phyloP scores from a whole-genome alignment of 92 coral and sea anemone genomes.

The Paramuricea clavata region DNA sequence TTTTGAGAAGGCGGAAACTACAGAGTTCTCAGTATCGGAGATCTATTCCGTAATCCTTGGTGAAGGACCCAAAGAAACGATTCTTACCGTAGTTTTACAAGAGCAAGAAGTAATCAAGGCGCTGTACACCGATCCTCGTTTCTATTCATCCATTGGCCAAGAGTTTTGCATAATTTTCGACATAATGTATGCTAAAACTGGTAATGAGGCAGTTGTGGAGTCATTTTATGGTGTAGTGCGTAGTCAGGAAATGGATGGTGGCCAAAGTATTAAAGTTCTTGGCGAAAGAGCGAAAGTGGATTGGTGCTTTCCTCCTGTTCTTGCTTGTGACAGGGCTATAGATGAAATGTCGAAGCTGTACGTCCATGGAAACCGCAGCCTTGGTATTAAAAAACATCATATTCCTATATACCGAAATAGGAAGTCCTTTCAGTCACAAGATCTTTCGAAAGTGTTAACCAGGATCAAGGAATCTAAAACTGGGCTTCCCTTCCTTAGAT shows the following conservation, averaged over 20 bases:
- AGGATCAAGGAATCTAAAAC: conserved; percentile 7
- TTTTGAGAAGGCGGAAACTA: conserved; percentile 33
- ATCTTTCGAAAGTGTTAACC: conserved; percentile 2
- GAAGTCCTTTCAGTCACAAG: not conserved
- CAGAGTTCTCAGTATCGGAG: conserved; percentile 22
- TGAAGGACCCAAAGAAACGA: conserved; percentile 11
- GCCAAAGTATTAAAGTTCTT: conserved; percentile 39
- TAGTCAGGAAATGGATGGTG: conserved; percentile 27
- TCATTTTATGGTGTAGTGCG: conserved; percentile 7
- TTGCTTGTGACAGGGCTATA: conserved; percentile 22
- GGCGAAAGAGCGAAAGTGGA: not conserved
- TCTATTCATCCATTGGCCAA: conserved; percentile 32
- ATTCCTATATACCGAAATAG: conserved; percentile 6
- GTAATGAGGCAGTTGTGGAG: conserved; percentile 11
- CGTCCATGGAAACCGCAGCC: conserved; percentile 3
- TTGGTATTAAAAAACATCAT: conserved; percentile 26
- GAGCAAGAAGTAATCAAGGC: conserved; percentile 29
- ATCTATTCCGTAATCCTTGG: conserved; percentile 12
- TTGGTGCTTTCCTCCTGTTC: conserved; percentile 2
- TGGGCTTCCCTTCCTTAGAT: conserved; percentile 4
- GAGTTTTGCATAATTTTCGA: conserved; percentile 24
- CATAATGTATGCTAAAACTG: not conserved
- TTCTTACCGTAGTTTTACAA: conserved; percentile 19
- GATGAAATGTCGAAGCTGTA: conserved; percentile 28
- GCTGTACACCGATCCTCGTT: conserved; percentile 6